phyloP scores from a whole-genome alignment of 2,888 invertebrate genomes.

The Plusia festucae region DNA sequence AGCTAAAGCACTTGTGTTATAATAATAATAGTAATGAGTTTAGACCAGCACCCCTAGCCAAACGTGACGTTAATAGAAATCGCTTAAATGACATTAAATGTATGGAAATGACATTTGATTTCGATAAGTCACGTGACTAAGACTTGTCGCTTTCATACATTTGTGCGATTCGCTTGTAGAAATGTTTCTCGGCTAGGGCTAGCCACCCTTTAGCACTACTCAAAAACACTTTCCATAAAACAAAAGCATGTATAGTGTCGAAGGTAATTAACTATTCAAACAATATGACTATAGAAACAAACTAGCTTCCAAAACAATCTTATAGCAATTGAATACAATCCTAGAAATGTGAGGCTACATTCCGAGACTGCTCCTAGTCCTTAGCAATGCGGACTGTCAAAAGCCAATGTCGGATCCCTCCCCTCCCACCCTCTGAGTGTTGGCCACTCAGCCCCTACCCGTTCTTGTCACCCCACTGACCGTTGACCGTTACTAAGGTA shows the following conservation, averaged over 20 bases:
- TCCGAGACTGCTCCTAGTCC: conserved; percentile 58
- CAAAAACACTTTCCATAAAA: too few species aligned
- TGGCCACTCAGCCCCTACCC: conserved; percentile 70
- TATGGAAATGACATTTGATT: too few species aligned
- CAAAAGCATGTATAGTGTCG: neutral
- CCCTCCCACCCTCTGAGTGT: conserved; percentile 72
- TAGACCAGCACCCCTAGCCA: too few species aligned
- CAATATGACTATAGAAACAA: neutral
- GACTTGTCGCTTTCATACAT: too few species aligned
- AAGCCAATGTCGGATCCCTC: conserved; percentile 81
- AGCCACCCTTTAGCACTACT: too few species aligned
- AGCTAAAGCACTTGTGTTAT: too few species aligned
- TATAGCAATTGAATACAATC: conserved; percentile 46
- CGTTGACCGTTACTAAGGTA: conserved; percentile 66
- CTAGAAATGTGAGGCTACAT: conserved; percentile 62
- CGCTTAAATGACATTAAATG: too few species aligned
- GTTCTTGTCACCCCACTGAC: conserved; percentile 73
- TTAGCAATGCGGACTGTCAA: conserved; percentile 84
- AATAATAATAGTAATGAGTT: too few species aligned
- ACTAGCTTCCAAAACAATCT: conserved; percentile 13
- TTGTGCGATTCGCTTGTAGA: too few species aligned
- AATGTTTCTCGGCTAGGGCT: too few species aligned
- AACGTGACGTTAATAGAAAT: too few species aligned
- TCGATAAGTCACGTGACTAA: too few species aligned
- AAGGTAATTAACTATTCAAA: neutral